Conservation (phyloP, 2,113 vertebrate genomes). For the Stigmatopora argus region DNA sequence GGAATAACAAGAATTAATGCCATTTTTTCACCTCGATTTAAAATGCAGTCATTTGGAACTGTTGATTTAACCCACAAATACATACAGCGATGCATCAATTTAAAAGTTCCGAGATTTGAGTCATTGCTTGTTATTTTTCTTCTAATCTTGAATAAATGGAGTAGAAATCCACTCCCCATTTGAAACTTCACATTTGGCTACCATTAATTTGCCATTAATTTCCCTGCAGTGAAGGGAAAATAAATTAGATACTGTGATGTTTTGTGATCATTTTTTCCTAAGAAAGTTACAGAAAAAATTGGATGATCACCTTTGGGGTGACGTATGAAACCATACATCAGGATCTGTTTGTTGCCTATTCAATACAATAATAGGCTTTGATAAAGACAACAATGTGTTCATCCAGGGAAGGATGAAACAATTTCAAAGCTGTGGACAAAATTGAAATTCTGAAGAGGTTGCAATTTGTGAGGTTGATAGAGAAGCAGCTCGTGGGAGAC, state of each 20-base stretch:
- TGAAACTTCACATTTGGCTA: neutral
- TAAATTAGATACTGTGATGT: neutral
- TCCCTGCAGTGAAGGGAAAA: neutral
- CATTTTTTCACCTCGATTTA: neutral
- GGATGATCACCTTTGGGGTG: neutral
- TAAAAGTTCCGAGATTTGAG: neutral
- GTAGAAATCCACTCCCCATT: too few species aligned
- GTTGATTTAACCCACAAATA: slow-evolving; percentile 2
- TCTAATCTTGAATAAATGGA: too few species aligned
- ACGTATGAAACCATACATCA: neutral
- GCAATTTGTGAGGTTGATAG: neutral
- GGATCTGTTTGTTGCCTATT: neutral
- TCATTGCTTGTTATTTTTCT: neutral
- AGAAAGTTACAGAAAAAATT: neutral
- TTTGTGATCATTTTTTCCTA: neutral
- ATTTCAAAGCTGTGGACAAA: neutral
- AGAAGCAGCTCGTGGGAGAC: neutral
- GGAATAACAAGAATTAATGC: neutral
- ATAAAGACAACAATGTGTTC: neutral
- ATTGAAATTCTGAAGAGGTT: neutral
- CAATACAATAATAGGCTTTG: neutral
- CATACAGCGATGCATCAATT: neutral
- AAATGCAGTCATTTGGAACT: neutral
- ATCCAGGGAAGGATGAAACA: neutral
- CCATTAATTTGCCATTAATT: neutral